These are phyloP conservation scores for Acyrthosiphon pisum DNA, from an alignment of 1,140 invertebrate genomes.

Conservation along the genomic window DNA sequence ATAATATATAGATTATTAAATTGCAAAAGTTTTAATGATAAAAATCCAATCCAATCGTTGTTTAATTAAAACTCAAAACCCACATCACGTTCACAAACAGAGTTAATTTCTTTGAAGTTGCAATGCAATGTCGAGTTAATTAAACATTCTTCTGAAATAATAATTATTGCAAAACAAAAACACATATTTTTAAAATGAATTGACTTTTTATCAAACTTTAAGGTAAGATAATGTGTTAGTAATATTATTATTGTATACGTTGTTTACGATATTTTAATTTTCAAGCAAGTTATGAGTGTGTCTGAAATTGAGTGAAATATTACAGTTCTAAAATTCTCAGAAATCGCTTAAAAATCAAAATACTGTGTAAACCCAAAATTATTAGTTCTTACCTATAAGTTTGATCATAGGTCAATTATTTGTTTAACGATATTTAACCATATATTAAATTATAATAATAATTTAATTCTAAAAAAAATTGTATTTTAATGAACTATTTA, in stretches of 20 bases:
- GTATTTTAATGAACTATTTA: background rate
- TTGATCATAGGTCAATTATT: background rate
- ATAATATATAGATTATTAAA: background rate
- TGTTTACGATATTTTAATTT: background rate
- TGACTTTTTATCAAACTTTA: background rate
- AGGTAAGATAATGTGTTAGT: background rate
- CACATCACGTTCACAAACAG: background rate
- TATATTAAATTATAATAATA: background rate
- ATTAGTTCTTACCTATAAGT: background rate
- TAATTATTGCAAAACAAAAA: background rate
- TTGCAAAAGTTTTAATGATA: background rate
- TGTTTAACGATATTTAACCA: background rate
- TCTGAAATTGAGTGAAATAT: too few species aligned
- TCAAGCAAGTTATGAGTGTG: background rate
- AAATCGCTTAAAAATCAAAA: too few species aligned
- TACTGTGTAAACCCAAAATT: too few species aligned
- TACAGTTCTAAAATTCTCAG: too few species aligned
- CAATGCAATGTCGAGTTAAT: background rate
- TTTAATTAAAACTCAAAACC: background rate
- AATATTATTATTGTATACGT: background rate
- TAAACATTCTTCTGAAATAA: background rate
- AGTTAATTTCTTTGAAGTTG: slow-evolving; percentile 11
- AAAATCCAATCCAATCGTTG: background rate
- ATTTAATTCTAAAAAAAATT: background rate
- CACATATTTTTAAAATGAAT: background rate